Evolutionary conservation across 2,797 vertebrate species (phyloP).

Genomic region (Diglossa cyanea): DNA sequence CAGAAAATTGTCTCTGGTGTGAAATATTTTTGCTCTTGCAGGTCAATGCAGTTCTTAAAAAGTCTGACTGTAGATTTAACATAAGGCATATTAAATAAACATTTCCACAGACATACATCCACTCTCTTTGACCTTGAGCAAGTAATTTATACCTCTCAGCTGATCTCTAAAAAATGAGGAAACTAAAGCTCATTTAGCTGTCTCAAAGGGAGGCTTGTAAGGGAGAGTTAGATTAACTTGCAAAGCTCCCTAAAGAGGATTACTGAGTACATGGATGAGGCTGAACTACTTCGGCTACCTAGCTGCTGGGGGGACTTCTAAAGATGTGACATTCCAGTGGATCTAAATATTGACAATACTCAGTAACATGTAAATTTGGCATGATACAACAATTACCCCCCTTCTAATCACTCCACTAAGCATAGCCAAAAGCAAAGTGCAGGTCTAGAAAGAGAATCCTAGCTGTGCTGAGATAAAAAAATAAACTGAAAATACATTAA

Average conservation of each 20-base stretch:
- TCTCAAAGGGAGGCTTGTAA: constrained; percentile 13
- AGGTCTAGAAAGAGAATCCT: not conserved
- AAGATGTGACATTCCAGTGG: not conserved
- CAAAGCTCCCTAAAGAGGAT: constrained; percentile 18
- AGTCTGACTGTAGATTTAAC: not conserved
- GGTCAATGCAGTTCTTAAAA: not conserved
- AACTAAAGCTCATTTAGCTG: constrained; percentile 41
- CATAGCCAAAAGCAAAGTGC: not conserved
- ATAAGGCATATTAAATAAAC: not conserved
- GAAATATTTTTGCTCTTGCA: not conserved
- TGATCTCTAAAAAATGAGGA: not conserved
- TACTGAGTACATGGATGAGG: not conserved
- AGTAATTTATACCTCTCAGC: not conserved
- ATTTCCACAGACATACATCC: not conserved
- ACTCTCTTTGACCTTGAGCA: constrained; percentile 20
- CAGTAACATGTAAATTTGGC: not conserved
- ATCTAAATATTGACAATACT: not conserved
- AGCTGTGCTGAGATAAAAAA: not conserved
- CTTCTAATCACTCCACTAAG: not conserved
- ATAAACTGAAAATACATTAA: not conserved
- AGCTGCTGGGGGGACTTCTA: not conserved
- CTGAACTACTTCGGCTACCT: not conserved
- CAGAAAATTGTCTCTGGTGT: not conserved
- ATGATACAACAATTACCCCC: not conserved
- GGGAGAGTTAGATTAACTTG: constrained; percentile 40